Percentiles rank a stretch among this genome's conserved stretches.
Evolutionary conservation across 2,797 vertebrate species (phyloP).

Genomic region (Brachyrhaphis roseni): DNA sequence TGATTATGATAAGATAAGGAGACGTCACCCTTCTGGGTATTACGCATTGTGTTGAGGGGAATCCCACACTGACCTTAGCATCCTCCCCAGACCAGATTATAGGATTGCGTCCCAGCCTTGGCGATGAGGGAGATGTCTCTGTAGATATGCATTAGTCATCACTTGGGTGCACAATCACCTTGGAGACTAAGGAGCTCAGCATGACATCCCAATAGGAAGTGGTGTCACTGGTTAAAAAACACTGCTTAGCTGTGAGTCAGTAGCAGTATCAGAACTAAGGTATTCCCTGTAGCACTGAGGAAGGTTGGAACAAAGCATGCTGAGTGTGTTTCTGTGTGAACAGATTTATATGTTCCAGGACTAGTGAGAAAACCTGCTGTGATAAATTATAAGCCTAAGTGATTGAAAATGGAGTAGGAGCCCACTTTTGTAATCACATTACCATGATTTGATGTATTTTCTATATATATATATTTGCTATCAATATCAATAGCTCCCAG

Average conservation of each 20-base stretch:
- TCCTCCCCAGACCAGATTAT: slow-evolving; percentile 57
- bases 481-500: not conserved
- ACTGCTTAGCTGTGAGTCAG: slow-evolving; percentile 42
- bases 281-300: slow-evolving; percentile 37
- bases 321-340: not conserved
- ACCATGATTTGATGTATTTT: not conserved
- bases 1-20: slow-evolving; percentile 5
- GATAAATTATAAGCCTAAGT: slow-evolving; percentile 24
- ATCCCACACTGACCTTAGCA: slow-evolving; percentile 56
- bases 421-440: not conserved
- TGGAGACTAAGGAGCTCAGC: slow-evolving; percentile 64
- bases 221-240: slow-evolving; percentile 50
- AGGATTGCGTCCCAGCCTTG: slow-evolving; percentile 52
- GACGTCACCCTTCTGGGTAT: slow-evolving; percentile 12
- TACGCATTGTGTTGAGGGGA: slow-evolving; percentile 39
- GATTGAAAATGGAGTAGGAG: not conserved
- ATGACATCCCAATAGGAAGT: slow-evolving; percentile 39
- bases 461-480: not conserved
- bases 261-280: slow-evolving; percentile 25
- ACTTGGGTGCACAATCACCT: slow-evolving; percentile 52
- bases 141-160: slow-evolving; percentile 56
- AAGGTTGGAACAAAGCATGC: slow-evolving; percentile 7
- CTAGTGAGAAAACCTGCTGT: slow-evolving; percentile 2
- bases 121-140: slow-evolving; percentile 52
- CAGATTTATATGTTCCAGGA: slow-evolving; percentile 6